Conservation (phyloP, 2,113 vertebrate species). For the rabbit (Oryctolagus cuniculus) region mOryCun1.1 NC_091441.1:117429001-117429500, state of each 20-base stretch:
- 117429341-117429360: neutral
- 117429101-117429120: neutral
- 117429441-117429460: neutral
- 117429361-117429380: neutral
- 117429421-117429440: neutral
- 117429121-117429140: neutral
- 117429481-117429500: neutral
- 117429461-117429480: conserved; percentile 1
- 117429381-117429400: neutral
- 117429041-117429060: neutral
- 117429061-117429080: neutral
- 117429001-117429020: neutral
- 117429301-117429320: neutral
- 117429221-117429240: no score
- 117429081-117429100: neutral
- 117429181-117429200: neutral
- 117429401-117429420: neutral
- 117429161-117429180: neutral
- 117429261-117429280: no score
- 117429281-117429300: neutral
- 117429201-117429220: neutral
- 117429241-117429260: no score
- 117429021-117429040: neutral
- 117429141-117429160: neutral
- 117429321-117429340: neutral